A percentile compares a stretch with the other conserved stretches of the same genome.
Conservation (phyloP, 2,113 vertebrate species). For the Tenrec ecaudatus region DNA sequence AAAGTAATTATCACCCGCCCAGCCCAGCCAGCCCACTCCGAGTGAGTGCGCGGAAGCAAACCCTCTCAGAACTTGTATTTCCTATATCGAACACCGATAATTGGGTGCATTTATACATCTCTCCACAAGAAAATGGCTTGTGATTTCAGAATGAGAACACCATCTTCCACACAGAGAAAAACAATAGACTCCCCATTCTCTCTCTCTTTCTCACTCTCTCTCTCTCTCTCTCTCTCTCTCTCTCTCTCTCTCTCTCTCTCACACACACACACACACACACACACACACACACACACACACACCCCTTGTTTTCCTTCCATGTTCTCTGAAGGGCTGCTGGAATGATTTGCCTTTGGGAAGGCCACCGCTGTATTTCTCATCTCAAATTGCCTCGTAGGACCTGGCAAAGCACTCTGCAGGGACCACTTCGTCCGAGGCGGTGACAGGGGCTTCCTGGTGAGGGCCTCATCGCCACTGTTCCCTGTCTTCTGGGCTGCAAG, state of each 20-base stretch:
- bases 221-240: too few relatives aligned
- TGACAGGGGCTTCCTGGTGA: constrained; percentile 51
- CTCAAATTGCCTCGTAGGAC: constrained; percentile 70
- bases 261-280: constrained; percentile 31
- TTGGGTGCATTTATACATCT: constrained; percentile 79
- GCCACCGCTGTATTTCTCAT: constrained; percentile 68
- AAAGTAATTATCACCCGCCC: constrained; percentile 80
- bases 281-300: constrained; percentile 59
- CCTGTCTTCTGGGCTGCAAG: constrained; percentile 43
- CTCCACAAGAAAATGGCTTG: constrained; percentile 76
- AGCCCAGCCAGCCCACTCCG: constrained; percentile 27
- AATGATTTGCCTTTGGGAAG: constrained; percentile 76
- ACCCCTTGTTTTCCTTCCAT: constrained; percentile 40
- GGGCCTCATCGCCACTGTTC: not conserved
- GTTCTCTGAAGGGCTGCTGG: constrained; percentile 69
- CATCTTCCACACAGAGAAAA: constrained; percentile 71
- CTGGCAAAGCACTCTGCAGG: constrained; percentile 63
- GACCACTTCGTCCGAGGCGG: constrained; percentile 64
- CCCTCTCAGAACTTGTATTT: constrained; percentile 79
- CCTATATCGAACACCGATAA: constrained; percentile 79
- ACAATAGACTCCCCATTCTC: constrained; percentile 75
- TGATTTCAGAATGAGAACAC: constrained; percentile 77
- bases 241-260: too few relatives aligned
- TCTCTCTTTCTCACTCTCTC: too few relatives aligned
- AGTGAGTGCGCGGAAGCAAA: constrained; percentile 28